A percentile compares a stretch with the other conserved stretches of the same genome.
Evolutionary conservation across 2,113 vertebrate genomes (phyloP).

Genomic region (Coptodon rendalli): DNA sequence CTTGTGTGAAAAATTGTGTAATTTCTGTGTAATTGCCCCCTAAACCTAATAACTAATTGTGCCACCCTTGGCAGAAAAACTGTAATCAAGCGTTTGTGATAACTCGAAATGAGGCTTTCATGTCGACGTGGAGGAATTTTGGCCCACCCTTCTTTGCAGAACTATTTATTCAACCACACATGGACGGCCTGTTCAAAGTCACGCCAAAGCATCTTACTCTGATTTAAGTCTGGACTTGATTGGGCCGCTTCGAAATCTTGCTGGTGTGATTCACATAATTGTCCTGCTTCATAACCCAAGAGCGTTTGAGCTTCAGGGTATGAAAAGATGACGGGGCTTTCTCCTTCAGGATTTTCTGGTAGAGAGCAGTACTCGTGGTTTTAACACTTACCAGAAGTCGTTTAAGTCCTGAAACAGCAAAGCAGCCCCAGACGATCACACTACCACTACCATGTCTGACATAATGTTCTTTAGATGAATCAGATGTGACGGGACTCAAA

Average conservation of each 20-base stretch:
- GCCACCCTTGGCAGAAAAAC: background rate
- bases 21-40: background rate
- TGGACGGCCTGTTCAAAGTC: background rate
- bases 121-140: background rate
- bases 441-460: background rate
- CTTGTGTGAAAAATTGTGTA: background rate
- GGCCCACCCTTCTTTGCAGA: background rate
- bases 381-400: accelerated
- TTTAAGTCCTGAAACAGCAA: background rate
- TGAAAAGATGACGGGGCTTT: accelerated
- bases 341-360: background rate
- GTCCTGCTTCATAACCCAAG: background rate
- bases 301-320: background rate
- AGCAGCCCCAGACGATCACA: accelerated
- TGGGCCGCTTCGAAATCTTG: background rate
- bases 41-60: background rate
- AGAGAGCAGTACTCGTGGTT: background rate
- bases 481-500: background rate
- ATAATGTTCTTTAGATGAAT: background rate
- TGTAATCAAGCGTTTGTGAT: background rate
- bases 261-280: background rate
- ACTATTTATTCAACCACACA: background rate
- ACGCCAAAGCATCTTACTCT: background rate
- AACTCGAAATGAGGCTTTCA: background rate
- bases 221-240: background rate